Percentiles rank a stretch among this genome's conserved stretches.
phyloP scores from a whole-genome alignment of 1,140 invertebrate species.

The Hormaphis cornu region DNA sequence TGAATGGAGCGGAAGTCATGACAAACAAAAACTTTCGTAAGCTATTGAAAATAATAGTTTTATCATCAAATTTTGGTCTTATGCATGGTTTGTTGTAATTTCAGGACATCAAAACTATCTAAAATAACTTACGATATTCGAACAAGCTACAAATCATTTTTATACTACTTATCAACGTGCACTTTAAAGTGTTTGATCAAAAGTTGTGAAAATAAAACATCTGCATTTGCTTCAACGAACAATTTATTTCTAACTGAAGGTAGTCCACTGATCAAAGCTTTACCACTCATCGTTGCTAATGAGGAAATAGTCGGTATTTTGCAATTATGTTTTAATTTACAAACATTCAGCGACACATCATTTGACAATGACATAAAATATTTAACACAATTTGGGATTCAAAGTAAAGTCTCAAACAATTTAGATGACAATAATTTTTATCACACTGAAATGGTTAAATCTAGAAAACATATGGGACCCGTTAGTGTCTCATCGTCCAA shows the following conservation, averaged over 20 bases:
- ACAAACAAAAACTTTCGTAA: conserved; percentile 8
- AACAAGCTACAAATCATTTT: not conserved
- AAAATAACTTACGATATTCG: conserved; percentile 14
- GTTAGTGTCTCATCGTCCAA: not conserved
- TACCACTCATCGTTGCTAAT: not conserved
- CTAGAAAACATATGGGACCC: not conserved
- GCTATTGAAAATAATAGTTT: not conserved
- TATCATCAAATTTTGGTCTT: not conserved
- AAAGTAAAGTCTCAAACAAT: not conserved
- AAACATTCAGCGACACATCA: conserved; percentile 3
- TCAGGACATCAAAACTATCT: not conserved
- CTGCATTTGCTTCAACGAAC: not conserved
- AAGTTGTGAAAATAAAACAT: conserved; percentile 13
- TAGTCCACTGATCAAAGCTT: not conserved
- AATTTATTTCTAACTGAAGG: not conserved
- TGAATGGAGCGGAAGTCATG: not conserved
- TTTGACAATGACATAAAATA: conserved; percentile 12
- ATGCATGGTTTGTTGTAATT: not conserved
- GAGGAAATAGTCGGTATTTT: not conserved
- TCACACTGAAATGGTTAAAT: not conserved
- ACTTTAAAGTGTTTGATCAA: conserved; percentile 13
- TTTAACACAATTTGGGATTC: not conserved
- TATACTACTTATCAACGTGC: not conserved
- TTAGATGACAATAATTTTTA: not conserved
- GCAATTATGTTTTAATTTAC: conserved; percentile 2